Conservation (phyloP, 2,888 invertebrate species). For the Parascotia fuliginaria region DNA sequence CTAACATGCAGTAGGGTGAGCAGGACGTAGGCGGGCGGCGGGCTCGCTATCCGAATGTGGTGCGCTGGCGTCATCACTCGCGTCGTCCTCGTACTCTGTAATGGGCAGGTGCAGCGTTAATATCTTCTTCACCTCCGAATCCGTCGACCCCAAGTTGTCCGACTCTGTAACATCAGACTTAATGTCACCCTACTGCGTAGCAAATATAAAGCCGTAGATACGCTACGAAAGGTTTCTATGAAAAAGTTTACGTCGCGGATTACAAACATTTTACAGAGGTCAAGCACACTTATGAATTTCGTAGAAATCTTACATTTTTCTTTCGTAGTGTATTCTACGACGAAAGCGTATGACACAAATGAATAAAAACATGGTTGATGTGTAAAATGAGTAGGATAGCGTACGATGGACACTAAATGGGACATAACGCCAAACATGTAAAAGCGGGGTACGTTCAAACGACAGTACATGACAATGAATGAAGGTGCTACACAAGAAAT, state of each 20-base stretch:
- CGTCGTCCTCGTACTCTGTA: conserved; percentile 97
- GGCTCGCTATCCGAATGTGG: conserved; percentile 85
- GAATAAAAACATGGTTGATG: conserved; percentile 31
- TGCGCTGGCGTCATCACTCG: conserved; percentile 86
- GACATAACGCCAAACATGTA: conserved; percentile 27
- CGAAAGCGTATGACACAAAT: conserved; percentile 36
- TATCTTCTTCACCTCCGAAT: conserved; percentile 97
- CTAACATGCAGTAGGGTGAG: conserved; percentile 75
- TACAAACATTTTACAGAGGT: neutral
- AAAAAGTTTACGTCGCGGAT: conserved; percentile 11
- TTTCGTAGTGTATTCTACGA: conserved; percentile 29
- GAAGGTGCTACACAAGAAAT: conserved; percentile 44
- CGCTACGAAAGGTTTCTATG: conserved; percentile 24
- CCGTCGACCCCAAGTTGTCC: conserved; percentile 97
- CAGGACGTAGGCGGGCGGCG: conserved; percentile 67
- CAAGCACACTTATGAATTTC: neutral
- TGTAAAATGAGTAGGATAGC: conserved; percentile 31
- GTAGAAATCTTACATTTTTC: neutral
- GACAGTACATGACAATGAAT: conserved; percentile 40
- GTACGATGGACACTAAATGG: conserved; percentile 28
- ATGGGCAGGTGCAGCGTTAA: conserved; percentile 96
- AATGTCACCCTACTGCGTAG: conserved; percentile 7
- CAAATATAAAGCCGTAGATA: conserved; percentile 24
- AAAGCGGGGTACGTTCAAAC: conserved; percentile 38
- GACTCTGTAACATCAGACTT: conserved; percentile 88